Evolutionary conservation across 2,888 invertebrate species (phyloP).

Genomic region (Ormyrus pomaceus): DNA sequence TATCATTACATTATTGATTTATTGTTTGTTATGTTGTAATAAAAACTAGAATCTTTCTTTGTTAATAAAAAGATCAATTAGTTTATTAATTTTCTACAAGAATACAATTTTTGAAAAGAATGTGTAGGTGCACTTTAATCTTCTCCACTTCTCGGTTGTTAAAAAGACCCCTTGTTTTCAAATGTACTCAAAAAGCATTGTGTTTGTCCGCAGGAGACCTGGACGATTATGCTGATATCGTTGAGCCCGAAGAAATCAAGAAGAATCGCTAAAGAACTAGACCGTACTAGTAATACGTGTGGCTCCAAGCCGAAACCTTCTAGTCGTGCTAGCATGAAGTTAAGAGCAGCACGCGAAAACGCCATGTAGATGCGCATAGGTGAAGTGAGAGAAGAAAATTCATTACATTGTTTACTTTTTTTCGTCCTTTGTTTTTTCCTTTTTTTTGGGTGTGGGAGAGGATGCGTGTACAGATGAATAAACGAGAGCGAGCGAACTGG

Average conservation of each 20-base stretch:
- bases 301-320: constrained; percentile 60
- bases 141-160: no score
- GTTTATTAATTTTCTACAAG: no score
- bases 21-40: not conserved
- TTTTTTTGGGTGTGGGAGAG: constrained; percentile 14
- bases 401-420: constrained; percentile 11
- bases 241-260: constrained; percentile 62
- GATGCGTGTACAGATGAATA: not conserved
- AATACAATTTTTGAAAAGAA: no score
- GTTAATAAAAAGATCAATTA: no score
- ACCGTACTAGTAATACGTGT: constrained; percentile 28
- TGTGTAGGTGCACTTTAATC: no score
- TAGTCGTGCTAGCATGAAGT: constrained; percentile 63
- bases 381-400: not conserved
- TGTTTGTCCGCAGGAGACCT: constrained; percentile 63
- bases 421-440: constrained; percentile 15
- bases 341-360: constrained; percentile 26
- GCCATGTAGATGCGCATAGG: no score
- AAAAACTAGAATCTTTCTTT: no score
- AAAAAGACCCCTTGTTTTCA: no score
- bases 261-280: constrained; percentile 61
- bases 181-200: not conserved
- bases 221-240: constrained; percentile 61
- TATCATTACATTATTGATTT: not conserved
- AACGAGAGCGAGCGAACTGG: no score